These are phyloP conservation scores for Urocynchramus pylzowi DNA, from an alignment of 2,113 vertebrate species.

Conservation along the genomic window DNA sequence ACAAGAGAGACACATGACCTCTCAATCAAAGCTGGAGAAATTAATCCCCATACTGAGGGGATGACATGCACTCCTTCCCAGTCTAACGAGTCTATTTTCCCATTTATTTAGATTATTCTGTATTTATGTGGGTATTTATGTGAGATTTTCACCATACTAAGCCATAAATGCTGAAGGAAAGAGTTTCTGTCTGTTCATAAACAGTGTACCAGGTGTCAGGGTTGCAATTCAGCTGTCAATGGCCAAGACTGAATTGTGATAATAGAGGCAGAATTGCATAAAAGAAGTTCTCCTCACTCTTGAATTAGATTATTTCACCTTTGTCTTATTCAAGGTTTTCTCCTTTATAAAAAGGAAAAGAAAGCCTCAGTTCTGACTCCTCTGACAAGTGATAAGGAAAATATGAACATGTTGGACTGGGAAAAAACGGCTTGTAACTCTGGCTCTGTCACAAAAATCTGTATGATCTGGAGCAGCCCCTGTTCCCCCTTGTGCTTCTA, in stretches of 20 bases:
- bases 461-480: not conserved
- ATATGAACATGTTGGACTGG: not conserved
- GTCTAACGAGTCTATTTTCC: not conserved
- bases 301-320: slow-evolving; percentile 42
- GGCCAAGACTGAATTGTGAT: not conserved
- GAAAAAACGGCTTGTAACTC: not conserved
- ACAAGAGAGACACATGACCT: fast-evolving
- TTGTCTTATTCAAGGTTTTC: not conserved
- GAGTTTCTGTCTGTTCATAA: not conserved
- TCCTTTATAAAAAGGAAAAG: not conserved
- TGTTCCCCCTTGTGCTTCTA: not conserved
- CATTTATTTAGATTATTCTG: not conserved
- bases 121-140: not conserved
- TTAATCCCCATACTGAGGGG: not conserved
- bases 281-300: not conserved
- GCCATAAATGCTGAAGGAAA: not conserved
- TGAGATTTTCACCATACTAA: not conserved
- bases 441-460: not conserved
- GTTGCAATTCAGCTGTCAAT: not conserved
- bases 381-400: not conserved
- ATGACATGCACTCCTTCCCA: fast-evolving
- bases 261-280: not conserved
- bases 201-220: not conserved
- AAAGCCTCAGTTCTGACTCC: not conserved
- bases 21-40: not conserved